These are phyloP conservation scores for Hermaeophaga mercurialis DNA, from an alignment of 2,888 invertebrate species.

Conservation along the genomic window DNA sequence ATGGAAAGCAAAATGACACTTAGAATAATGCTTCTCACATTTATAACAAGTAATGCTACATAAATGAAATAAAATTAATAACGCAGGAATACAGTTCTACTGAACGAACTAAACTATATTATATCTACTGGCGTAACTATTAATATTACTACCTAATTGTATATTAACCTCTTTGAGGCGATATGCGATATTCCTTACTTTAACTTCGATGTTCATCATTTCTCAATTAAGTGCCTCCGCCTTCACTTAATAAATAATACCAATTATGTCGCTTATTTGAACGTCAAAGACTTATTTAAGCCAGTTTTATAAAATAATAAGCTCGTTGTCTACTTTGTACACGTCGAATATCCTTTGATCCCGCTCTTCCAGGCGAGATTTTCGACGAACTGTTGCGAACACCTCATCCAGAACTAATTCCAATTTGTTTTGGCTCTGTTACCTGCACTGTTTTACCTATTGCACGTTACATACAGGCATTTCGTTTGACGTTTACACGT, in stretches of 20 bases:
- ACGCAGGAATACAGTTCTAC: no score
- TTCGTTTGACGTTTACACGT: constrained; percentile 6
- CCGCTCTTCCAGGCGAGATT: constrained; percentile 49
- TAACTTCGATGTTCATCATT: not conserved
- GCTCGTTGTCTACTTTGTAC: constrained; percentile 53
- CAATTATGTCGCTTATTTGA: constrained; percentile 52
- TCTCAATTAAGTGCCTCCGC: constrained; percentile 3
- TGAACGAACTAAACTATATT: no score
- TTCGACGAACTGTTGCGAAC: constrained; percentile 39
- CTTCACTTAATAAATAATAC: constrained; percentile 46
- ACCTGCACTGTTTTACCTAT: constrained; percentile 10
- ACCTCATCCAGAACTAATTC: constrained; percentile 52
- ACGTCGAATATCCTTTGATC: constrained; percentile 53
- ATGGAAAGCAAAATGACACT: no score
- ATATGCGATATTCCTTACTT: not conserved
- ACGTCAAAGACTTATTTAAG: constrained; percentile 51
- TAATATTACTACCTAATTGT: no score
- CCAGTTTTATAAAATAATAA: constrained; percentile 53
- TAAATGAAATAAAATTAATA: no score
- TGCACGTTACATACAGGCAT: not conserved
- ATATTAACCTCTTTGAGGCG: not conserved
- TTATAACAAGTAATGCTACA: no score
- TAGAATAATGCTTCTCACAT: no score
- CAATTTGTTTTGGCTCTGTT: constrained; percentile 45
- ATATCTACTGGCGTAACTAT: no score